Percentiles rank a stretch among this genome's conserved stretches.
These are phyloP conservation scores for Sipha maydis DNA, from an alignment of 2,888 invertebrate species.

Conservation along the genomic window DNA sequence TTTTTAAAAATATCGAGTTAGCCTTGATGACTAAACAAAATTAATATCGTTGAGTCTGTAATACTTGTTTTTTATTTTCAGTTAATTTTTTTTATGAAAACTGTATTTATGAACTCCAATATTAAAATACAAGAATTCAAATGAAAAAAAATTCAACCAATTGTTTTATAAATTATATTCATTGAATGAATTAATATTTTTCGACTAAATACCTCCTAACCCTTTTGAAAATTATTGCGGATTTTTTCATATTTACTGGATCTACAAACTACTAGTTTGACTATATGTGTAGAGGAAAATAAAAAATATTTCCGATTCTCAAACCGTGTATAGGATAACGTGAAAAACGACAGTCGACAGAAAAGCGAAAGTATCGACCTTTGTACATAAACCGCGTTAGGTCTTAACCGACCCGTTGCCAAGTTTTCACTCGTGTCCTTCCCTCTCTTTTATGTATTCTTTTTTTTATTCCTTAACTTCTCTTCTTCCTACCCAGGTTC, in stretches of 20 bases:
- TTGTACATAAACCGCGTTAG: constrained; percentile 46
- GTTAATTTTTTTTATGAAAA: neutral
- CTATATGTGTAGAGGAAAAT: neutral
- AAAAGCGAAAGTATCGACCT: constrained; percentile 59
- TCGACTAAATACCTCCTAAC: too few species aligned
- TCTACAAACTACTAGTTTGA: neutral
- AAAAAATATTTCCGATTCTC: neutral
- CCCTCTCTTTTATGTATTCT: constrained; percentile 30
- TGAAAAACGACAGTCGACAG: constrained; percentile 23
- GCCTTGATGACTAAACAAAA: neutral
- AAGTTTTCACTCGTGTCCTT: constrained; percentile 51
- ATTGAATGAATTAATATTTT: neutral
- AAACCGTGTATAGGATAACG: constrained; percentile 9
- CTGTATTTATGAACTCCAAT: neutral
- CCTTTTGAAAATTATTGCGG: neutral
- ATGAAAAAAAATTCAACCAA: neutral
- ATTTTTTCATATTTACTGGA: neutral
- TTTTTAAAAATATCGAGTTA: constrained; percentile 12
- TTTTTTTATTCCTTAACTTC: constrained; percentile 33
- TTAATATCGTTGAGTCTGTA: neutral
- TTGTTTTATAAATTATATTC: neutral
- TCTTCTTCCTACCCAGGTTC: neutral
- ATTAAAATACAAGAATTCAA: neutral
- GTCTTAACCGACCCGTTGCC: constrained; percentile 61
- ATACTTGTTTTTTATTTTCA: neutral